phyloP scores from a whole-genome alignment of 2,888 invertebrate species.

The Epistrophella euchroma region DNA sequence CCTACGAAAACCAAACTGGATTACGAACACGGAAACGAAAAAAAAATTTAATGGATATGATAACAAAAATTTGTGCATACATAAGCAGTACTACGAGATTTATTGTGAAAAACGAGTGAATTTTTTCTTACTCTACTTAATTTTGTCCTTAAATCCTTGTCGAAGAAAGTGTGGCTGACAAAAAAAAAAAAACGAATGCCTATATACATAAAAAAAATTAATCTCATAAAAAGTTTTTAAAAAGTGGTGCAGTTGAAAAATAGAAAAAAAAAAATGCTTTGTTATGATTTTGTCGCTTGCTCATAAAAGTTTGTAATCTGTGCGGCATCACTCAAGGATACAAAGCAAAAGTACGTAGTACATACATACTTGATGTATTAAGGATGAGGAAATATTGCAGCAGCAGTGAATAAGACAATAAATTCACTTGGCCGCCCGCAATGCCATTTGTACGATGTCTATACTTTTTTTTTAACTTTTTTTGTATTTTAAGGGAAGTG shows the following conservation, averaged over 20 bases:
- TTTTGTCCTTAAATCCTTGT: slow-evolving; percentile 42
- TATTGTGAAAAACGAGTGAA: slow-evolving; percentile 64
- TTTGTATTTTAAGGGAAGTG: neutral
- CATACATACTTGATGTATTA: slow-evolving; percentile 41
- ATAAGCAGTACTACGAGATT: slow-evolving; percentile 47
- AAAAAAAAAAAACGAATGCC: slow-evolving; percentile 27
- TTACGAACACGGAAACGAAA: slow-evolving; percentile 61
- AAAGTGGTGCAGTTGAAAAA: slow-evolving; percentile 56
- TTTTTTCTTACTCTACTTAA: slow-evolving; percentile 38
- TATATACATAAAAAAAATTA: slow-evolving; percentile 7
- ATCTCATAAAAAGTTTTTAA: slow-evolving; percentile 19
- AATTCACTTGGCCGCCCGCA: slow-evolving; percentile 34
- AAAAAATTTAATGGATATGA: slow-evolving; percentile 55
- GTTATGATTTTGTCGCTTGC: slow-evolving; percentile 71
- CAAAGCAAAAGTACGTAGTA: slow-evolving; percentile 62
- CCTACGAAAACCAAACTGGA: slow-evolving; percentile 49
- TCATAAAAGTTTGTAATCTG: slow-evolving; percentile 67
- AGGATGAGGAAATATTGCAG: slow-evolving; percentile 47
- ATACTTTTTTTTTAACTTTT: slow-evolving; percentile 25
- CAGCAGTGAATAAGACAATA: slow-evolving; percentile 56
- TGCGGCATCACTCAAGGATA: slow-evolving; percentile 73
- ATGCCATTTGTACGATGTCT: slow-evolving; percentile 46
- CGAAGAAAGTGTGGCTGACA: slow-evolving; percentile 37
- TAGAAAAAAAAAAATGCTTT: slow-evolving; percentile 45
- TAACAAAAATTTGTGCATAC: slow-evolving; percentile 64